These are phyloP conservation scores for Denticeps clupeoides DNA, from an alignment of 2,797 vertebrate species.

Conservation along the genomic window DNA sequence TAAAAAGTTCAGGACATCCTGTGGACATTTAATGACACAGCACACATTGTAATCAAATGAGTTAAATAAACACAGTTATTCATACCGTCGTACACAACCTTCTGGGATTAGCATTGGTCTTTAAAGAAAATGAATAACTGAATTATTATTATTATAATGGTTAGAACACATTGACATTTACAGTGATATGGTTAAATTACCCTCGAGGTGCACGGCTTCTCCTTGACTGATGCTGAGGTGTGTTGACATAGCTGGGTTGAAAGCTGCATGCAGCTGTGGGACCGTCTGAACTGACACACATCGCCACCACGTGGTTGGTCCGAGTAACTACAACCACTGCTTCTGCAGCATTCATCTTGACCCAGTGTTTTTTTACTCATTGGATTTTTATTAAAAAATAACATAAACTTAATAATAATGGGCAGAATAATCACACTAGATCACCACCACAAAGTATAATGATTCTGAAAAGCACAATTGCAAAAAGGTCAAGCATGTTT, in stretches of 20 bases:
- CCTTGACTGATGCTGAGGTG: background rate
- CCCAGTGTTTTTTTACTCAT: conserved; percentile 11
- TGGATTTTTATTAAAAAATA: conserved; percentile 18
- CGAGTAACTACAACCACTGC: conserved; percentile 22
- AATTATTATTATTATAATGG: too few relatives aligned
- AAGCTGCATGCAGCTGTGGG: background rate
- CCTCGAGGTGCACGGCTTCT: conserved; percentile 9
- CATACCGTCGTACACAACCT: conserved; percentile 36
- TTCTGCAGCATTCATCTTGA: conserved; percentile 13
- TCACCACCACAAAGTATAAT: conserved; percentile 1
- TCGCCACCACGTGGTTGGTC: conserved; percentile 54
- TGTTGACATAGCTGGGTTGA: conserved; percentile 6
- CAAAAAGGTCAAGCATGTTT: conserved; percentile 46
- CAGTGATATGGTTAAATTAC: too few relatives aligned
- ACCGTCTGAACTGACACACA: conserved; percentile 38
- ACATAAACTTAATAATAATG: background rate
- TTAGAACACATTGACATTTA: too few relatives aligned
- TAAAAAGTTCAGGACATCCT: conserved; percentile 57
- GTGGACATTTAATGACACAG: conserved; percentile 50
- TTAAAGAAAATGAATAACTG: too few relatives aligned
- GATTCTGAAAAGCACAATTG: conserved; percentile 36
- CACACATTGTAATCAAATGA: conserved; percentile 54
- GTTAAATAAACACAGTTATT: conserved; percentile 51
- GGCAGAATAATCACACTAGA: conserved; percentile 1
- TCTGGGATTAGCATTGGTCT: too few relatives aligned